Evolutionary conservation across 2,797 vertebrate genomes (phyloP).

Genomic region (Sebastes umbrosus): DNA sequence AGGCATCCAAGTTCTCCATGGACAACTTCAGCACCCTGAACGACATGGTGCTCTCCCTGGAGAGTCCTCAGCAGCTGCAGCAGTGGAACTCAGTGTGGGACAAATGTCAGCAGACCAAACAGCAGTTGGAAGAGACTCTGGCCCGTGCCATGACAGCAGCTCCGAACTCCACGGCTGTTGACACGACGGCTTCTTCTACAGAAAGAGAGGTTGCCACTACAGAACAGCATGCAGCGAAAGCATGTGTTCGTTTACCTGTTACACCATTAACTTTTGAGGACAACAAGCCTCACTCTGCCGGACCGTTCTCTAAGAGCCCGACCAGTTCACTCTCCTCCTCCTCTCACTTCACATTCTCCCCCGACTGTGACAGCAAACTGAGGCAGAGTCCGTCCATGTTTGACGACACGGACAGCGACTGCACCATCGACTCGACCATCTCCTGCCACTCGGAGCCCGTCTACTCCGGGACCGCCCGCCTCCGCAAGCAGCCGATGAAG

Average conservation of each 20-base stretch:
- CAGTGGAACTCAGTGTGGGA: conserved; percentile 82
- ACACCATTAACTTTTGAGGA: conserved; percentile 63
- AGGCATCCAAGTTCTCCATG: conserved; percentile 82
- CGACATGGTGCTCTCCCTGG: conserved; percentile 75
- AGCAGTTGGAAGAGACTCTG: conserved; percentile 78
- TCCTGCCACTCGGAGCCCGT: conserved; percentile 83
- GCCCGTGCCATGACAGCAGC: conserved; percentile 29
- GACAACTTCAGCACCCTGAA: conserved; percentile 83
- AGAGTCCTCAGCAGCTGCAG: conserved; percentile 75
- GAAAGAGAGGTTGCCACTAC: conserved; percentile 1
- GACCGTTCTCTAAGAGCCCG: conserved; percentile 67
- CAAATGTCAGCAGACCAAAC: conserved; percentile 80
- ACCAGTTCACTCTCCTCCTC: conserved; percentile 56
- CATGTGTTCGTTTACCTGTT: conserved; percentile 40
- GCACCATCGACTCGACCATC: conserved; percentile 79
- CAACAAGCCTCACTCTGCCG: conserved; percentile 55
- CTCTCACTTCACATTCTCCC: conserved; percentile 68
- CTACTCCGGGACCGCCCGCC: conserved; percentile 67
- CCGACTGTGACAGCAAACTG: conserved; percentile 57
- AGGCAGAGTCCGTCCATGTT: conserved; percentile 70
- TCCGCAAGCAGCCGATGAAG: conserved; percentile 86
- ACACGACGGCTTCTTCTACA: background rate
- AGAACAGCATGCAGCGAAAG: conserved; percentile 27
- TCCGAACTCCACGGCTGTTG: background rate
- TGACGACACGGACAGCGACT: conserved; percentile 84